Percentiles rank a stretch among this genome's conserved stretches.
Evolutionary conservation across 2,797 vertebrate genomes (phyloP).

Genomic region (Streptopelia turtur): DNA sequence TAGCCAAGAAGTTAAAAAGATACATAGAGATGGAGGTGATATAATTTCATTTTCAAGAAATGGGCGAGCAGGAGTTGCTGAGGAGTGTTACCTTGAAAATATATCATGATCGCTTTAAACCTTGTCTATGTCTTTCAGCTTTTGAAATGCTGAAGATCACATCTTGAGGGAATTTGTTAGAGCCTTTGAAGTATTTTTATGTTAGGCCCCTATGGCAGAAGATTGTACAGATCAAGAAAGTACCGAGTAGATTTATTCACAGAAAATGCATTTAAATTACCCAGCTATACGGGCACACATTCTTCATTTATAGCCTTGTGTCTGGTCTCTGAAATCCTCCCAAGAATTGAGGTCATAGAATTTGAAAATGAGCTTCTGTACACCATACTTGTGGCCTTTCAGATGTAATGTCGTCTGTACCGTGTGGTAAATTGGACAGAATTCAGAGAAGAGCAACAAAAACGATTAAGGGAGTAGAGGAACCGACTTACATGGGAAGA

Average conservation of each 20-base stretch:
- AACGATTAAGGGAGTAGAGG: constrained; percentile 61
- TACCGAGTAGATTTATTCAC: constrained; percentile 70
- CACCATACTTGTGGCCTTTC: constrained; percentile 47
- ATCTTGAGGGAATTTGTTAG: constrained; percentile 74
- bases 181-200: constrained; percentile 73
- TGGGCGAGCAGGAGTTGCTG: constrained; percentile 21
- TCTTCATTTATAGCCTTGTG: constrained; percentile 67
- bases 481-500: constrained; percentile 61
- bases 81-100: constrained; percentile 63
- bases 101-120: constrained; percentile 66
- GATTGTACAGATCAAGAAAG: constrained; percentile 70
- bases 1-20: constrained; percentile 25
- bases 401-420: constrained; percentile 11
- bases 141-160: constrained; percentile 72
- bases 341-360: constrained; percentile 59
- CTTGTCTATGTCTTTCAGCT: constrained; percentile 66
- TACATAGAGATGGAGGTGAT: not conserved
- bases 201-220: constrained; percentile 67
- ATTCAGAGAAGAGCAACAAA: constrained; percentile 68
- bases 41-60: constrained; percentile 42
- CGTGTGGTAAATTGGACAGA: constrained; percentile 38
- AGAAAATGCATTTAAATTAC: constrained; percentile 72
- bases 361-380: constrained; percentile 66
- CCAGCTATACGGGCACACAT: constrained; percentile 50
- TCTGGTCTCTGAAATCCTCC: constrained; percentile 63